Conservation (phyloP, 2,888 invertebrate genomes). For the Drosophila subsilvestris region DNA sequence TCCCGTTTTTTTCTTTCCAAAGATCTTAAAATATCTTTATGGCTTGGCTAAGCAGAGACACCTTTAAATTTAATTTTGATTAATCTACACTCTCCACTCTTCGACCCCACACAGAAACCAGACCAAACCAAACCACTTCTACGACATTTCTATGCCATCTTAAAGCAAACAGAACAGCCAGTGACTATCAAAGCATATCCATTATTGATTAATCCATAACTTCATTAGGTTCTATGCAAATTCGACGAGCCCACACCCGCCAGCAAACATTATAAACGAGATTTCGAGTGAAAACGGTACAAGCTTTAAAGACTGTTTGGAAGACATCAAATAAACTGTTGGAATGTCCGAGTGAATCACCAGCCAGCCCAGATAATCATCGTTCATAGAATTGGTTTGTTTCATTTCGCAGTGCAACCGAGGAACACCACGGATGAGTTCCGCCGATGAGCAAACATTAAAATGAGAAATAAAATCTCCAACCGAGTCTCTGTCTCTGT, state of each 20-base stretch:
- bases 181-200: constrained; percentile 7
- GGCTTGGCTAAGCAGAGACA: neutral
- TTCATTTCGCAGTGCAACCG: constrained; percentile 40
- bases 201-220: constrained; percentile 19
- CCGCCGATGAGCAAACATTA: constrained; percentile 57
- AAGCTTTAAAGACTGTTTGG: neutral
- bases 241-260: constrained; percentile 5
- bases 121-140: constrained; percentile 10
- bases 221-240: constrained; percentile 48
- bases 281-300: constrained; percentile 12
- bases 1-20: no score
- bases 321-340: neutral
- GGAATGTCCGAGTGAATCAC: constrained; percentile 19
- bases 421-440: constrained; percentile 24
- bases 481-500: neutral
- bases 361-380: neutral
- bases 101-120: neutral
- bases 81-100: neutral
- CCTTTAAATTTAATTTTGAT: neutral
- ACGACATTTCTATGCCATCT: neutral
- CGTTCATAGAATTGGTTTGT: constrained; percentile 8
- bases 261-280: constrained; percentile 18
- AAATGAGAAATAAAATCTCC: constrained; percentile 33
- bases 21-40: no score
- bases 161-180: neutral